Base-by-base conservation (phyloP, 2,113 vertebrate species). In the Gorsachius goisagi region DNA sequence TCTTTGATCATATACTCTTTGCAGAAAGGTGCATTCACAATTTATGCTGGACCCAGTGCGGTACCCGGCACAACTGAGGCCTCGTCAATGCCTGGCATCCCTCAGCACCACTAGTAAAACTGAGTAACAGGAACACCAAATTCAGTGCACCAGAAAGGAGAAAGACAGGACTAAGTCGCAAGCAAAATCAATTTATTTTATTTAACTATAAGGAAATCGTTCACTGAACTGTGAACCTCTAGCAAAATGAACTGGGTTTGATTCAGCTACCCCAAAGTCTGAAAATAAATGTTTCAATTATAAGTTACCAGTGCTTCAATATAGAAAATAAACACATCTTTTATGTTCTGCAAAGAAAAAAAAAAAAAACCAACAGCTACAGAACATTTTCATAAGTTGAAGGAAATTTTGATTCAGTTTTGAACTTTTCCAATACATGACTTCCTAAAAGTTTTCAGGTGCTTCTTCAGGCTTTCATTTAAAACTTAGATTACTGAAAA, bases 11-110 rank as follows among this genome's bases (percentile, higher is more conserved):
- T 11, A 30, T 9, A 20, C 16, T 69, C 45, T 73, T 52, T 26
- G 45, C 39, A 73, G 67, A 77, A 83, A 83, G 41, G 33, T 79
- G 37, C 32, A 53, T 45, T 50, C 79, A 19, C 37, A 79, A 28
- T 80, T 90, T 73, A 21, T 11, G 23, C 82, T 60, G 33, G 15
- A 49, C 45, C 6, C 3, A 4, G 68, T 3, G 2, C 0, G 0
- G 35, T 63, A 56, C 21, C 11, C 5, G 6, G 53, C 33, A 49
- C 39, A 79, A 45, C 7, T 18, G 62, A 62, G 27, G 21, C 26
- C 26, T 21, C 3, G 7, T 62, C 32, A 55, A 18, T 2, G 9
- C 45, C 30, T 84, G 45, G 6, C 21, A 12, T 73, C 50, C 63
- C 68, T 62, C 24, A 64, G 33, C 44, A n/a, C 47, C 37, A 41